A percentile compares a stretch with the other conserved stretches of the same genome.
phyloP scores from a whole-genome alignment of 2,888 invertebrate genomes.

The Pristionchus mayeri region DNA sequence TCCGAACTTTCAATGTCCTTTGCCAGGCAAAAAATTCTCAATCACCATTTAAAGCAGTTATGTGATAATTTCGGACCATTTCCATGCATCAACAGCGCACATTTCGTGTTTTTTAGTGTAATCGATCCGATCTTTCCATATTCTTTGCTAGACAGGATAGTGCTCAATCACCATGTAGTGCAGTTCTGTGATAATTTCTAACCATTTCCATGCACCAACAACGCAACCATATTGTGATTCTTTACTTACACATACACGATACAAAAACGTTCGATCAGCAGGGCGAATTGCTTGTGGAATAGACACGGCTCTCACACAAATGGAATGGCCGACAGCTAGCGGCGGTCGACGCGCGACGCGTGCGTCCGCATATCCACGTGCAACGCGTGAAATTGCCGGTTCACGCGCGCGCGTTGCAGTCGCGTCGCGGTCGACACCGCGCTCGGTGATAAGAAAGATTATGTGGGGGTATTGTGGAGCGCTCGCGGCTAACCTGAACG shows the following conservation, averaged over 20 bases:
- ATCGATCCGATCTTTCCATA: too few relatives aligned
- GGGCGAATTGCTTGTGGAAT: not conserved
- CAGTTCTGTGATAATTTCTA: too few relatives aligned
- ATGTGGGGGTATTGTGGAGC: not conserved
- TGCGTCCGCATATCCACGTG: not conserved
- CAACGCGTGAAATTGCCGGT: conserved; percentile 22
- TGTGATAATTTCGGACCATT: too few relatives aligned
- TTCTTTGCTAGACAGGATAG: too few relatives aligned
- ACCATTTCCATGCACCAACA: conserved; percentile 1
- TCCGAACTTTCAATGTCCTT: too few relatives aligned
- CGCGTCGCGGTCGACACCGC: conserved; percentile 45
- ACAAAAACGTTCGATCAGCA: conserved; percentile 23
- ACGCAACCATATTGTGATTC: not conserved
- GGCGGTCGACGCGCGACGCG: conserved; percentile 41
- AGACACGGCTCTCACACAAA: not conserved
- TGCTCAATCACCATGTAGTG: too few relatives aligned
- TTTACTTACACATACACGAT: conserved; percentile 18
- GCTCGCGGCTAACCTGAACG: conserved; percentile 27
- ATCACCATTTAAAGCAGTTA: too few relatives aligned
- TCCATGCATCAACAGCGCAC: too few relatives aligned
- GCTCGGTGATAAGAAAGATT: conserved; percentile 35
- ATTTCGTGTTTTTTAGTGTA: too few relatives aligned
- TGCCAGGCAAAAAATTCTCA: too few relatives aligned
- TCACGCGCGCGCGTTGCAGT: conserved; percentile 35
- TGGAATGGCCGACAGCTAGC: conserved; percentile 40